Evolutionary conservation across 1,140 invertebrate genomes (phyloP), one percentile per base, ranked within the genome.

Genomic region (Dendroctonus valens): DNA sequence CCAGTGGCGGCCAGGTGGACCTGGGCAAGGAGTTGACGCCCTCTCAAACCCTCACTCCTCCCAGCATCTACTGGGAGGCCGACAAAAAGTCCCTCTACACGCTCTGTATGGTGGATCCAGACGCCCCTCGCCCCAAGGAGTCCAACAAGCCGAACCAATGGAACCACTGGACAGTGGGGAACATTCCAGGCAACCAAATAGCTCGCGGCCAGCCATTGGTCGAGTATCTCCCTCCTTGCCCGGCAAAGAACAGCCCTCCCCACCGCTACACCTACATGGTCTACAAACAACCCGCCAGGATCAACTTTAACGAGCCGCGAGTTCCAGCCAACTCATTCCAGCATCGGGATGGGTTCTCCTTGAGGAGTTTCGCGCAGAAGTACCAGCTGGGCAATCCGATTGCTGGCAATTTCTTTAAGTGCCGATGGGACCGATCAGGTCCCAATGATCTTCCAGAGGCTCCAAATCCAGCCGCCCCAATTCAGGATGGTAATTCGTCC

Each of bases 81-180:
- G 84, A 86, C 5, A 62, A 79, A 2, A 79, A 81, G 65, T 72
- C 79, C n/a, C 84, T 84, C 67, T 96, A 95, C 75, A 92, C 90
- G 5, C 78, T 96, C 0, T 87, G 88, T 64, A 88, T 93, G 90
- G 89, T 84, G 57, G 92, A 95, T 84, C 93, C 92, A 5, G 93
- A 96, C 83, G 92, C 93, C 8, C 93, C 94, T 6, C 91, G 87
- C 73, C 85, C 93, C 6, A 81, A 85, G 7, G 82, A 90, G 26
- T 90, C 87, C 0, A 26, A 26, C 26, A 89, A 84, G 54, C 89
- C 86, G 70, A 83, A 92, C 5, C 93, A 96, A 80, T 94, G 90
- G 87, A 90, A 92, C 73, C 94, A 97, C 77, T 97, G 94, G 93
- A 78, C 95, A 5, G 89, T 97, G 0, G 90, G 84, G 6, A 97